phyloP scores from a whole-genome alignment of 2,888 invertebrate species.

The Epinotia nisella region DNA sequence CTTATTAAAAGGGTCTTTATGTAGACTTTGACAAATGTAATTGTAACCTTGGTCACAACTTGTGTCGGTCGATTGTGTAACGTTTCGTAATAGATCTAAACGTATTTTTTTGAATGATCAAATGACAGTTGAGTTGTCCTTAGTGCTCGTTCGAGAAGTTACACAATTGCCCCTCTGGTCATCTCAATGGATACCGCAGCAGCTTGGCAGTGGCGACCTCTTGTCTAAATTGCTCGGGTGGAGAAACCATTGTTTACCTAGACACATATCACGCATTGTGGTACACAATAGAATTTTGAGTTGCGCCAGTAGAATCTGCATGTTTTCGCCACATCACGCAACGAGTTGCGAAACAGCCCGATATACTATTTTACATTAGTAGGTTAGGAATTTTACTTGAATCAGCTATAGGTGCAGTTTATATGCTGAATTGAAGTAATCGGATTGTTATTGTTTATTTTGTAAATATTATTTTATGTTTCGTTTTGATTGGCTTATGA shows the following conservation, averaged over 20 bases:
- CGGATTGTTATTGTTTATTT: background rate
- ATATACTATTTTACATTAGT: conserved; percentile 32
- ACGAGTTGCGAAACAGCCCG: conserved; percentile 31
- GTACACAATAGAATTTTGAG: conserved; percentile 38
- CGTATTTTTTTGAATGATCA: no score
- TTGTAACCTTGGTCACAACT: no score
- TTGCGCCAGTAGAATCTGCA: conserved; percentile 37
- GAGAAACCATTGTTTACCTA: conserved; percentile 36
- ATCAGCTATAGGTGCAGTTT: conserved; percentile 22
- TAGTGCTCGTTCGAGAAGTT: no score
- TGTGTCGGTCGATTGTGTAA: no score
- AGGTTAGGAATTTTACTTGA: conserved; percentile 32
- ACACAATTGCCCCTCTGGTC: background rate
- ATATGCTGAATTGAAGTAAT: background rate
- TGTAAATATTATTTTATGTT: no score
- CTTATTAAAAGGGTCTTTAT: no score
- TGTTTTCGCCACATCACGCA: conserved; percentile 35
- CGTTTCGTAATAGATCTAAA: no score
- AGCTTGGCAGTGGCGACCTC: background rate
- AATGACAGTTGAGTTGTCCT: no score
- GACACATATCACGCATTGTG: conserved; percentile 25
- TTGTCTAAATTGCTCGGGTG: background rate
- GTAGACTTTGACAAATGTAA: no score
- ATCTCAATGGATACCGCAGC: background rate
- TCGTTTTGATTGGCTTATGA: no score